Base-by-base conservation (phyloP, 1,140 invertebrate species). In the Polyergus mexicanus region DNA sequence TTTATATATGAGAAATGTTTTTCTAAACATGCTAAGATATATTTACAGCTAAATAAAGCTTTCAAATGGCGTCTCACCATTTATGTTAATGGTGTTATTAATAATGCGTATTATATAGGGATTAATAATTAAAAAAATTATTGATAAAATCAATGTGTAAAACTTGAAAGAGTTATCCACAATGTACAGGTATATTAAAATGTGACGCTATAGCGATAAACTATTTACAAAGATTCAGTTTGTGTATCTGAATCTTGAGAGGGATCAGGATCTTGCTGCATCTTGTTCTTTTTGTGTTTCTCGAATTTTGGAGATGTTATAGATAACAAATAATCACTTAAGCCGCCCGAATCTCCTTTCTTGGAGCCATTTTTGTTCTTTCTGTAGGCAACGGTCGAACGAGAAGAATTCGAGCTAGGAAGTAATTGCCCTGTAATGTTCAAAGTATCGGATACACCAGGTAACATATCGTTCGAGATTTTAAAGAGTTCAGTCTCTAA, bases 321-420 rank as follows among this genome's bases (percentile, higher is more conserved):
- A 22, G 92, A 93, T 28, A 92, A 85, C 41, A 94, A 85, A 75
- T 95, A 95, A 74, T 94, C 93, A 32, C 88, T 90, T 28, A 94
- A 68, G 35, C 93, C 94, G 19, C 86, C 90, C 1, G 88, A 83
- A 16, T 91, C 86, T 41, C 88, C 89, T 25, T 25, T 72, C n/a
- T 72, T 88, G 25, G 54, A 58, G 19, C 87, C 32, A n/a, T 35
- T 65, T 58, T 58, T 86, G 28, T 19, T 85, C 22, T 47, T 83
- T 19, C 5, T 19, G 1, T 19, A 38, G 10, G 32, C 13, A 2
- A 62, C 44, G 10, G 56, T 11, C 1, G 10, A 77, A 28, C 62
- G 5, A 16, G 56, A 44, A 3, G 78, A n/a, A 22, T 6, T 22
- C 6, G 56, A 35, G 13, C 65, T 74, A 0, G 51, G 76, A 13